Conservation (phyloP, 2,888 invertebrate genomes). For the Conchocele bisecta region DNA sequence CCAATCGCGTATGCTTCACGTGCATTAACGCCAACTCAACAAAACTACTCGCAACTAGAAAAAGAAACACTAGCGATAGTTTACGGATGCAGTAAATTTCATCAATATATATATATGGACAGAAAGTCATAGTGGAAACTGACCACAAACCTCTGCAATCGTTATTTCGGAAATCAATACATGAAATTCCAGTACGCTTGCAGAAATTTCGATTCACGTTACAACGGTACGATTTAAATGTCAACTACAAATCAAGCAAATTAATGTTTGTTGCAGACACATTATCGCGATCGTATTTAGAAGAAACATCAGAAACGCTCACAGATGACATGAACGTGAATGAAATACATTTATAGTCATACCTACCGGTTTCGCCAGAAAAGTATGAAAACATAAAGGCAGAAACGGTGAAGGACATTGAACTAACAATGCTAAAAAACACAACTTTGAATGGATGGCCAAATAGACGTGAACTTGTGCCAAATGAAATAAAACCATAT, state of each 20-base stretch:
- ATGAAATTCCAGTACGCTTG: constrained; percentile 17
- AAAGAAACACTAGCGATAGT: constrained; percentile 24
- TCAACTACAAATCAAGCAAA: constrained; percentile 29
- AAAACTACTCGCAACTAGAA: constrained; percentile 26
- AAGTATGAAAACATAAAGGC: constrained; percentile 2
- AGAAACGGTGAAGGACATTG: constrained; percentile 17
- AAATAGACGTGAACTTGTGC: background rate
- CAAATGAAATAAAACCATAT: constrained; percentile 7
- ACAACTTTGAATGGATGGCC: constrained; percentile 17
- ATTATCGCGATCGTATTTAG: constrained; percentile 12
- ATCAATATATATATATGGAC: too few relatives aligned
- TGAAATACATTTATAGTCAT: constrained; percentile 16
- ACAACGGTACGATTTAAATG: constrained; percentile 34
- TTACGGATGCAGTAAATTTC: constrained; percentile 23
- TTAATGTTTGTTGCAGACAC: background rate
- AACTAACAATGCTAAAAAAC: constrained; percentile 1
- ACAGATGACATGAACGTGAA: background rate
- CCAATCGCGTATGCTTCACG: constrained; percentile 34
- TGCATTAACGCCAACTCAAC: constrained; percentile 15
- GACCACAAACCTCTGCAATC: constrained; percentile 31
- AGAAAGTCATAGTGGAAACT: constrained; percentile 22
- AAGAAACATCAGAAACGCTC: background rate
- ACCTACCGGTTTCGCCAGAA: constrained; percentile 13
- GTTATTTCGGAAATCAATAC: constrained; percentile 22
- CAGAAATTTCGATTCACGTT: constrained; percentile 28